A percentile compares a stretch with the other conserved stretches of the same genome.
Conservation (phyloP, 2,797 vertebrate genomes). For the Anguilla anguilla region DNA sequence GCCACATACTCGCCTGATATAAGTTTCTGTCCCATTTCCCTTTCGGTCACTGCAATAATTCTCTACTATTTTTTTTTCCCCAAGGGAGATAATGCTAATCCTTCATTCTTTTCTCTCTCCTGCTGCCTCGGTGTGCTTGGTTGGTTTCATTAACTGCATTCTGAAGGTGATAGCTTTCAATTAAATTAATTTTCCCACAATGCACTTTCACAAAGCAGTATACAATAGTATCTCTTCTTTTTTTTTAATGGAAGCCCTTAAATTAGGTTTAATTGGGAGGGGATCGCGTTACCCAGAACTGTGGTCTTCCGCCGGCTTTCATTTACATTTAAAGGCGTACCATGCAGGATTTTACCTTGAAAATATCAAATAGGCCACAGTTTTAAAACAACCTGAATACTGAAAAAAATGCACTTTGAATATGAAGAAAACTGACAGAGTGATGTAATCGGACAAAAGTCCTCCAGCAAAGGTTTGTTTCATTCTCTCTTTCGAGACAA, state of each 20-base stretch:
- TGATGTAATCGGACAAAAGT: not conserved
- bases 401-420: not conserved
- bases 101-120: not conserved
- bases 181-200: constrained; percentile 33
- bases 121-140: not conserved
- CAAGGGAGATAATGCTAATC: not conserved
- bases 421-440: not conserved
- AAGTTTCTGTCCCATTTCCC: not conserved
- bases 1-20: not conserved
- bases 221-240: not conserved
- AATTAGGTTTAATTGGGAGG: constrained; percentile 33
- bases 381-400: not conserved
- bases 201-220: constrained; percentile 7
- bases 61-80: not conserved
- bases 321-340: not conserved
- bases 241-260: constrained; percentile 14
- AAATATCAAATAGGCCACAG: not conserved
- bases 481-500: not conserved
- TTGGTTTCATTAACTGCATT: not conserved
- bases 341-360: too few relatives aligned
- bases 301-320: constrained; percentile 27
- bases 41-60: not conserved
- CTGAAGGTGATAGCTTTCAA: not conserved
- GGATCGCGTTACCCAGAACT: constrained; percentile 25
- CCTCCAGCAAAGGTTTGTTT: not conserved